Conservation (phyloP, 1,140 invertebrate genomes). For the Rhyzopertha dominica region DNA sequence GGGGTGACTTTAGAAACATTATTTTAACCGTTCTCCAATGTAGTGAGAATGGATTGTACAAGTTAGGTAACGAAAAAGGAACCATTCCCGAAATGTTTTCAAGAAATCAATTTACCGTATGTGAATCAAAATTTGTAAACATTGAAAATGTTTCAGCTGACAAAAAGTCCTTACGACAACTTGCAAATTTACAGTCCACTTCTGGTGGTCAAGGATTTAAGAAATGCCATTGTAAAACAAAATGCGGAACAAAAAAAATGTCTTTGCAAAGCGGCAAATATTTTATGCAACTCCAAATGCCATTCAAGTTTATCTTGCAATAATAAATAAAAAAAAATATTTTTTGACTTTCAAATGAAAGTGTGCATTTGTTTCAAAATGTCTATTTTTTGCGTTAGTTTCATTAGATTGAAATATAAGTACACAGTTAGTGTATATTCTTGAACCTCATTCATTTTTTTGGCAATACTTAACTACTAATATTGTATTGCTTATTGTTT, state of each 20-base stretch:
- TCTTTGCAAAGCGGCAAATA: too few relatives aligned
- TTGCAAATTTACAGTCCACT: conserved; percentile 17
- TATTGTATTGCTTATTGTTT: too few relatives aligned
- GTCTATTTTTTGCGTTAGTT: too few relatives aligned
- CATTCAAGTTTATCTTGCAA: conserved; percentile 2
- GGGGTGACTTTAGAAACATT: conserved; percentile 1
- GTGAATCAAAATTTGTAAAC: not conserved
- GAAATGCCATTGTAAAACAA: conserved; percentile 19
- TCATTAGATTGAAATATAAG: too few relatives aligned
- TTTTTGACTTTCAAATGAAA: too few relatives aligned
- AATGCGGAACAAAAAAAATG: conserved; percentile 18
- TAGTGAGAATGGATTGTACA: conserved; percentile 10
- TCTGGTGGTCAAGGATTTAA: conserved; percentile 17
- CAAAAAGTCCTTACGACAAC: conserved; percentile 13
- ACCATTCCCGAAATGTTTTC: conserved; percentile 11
- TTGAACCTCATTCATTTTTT: too few relatives aligned
- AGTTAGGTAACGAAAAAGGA: conserved; percentile 14
- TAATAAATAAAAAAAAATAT: too few relatives aligned
- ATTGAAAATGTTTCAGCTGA: conserved; percentile 1
- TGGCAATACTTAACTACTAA: too few relatives aligned
- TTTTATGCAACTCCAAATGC: conserved; percentile 20
- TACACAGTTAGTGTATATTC: too few relatives aligned
- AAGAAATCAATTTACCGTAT: conserved; percentile 13
- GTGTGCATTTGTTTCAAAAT: too few relatives aligned
- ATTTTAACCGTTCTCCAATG: conserved; percentile 4